Evolutionary conservation across 2,797 vertebrate species (phyloP), one percentile per base, ranked within the genome.

Genomic region (Ceryle rudis): DNA sequence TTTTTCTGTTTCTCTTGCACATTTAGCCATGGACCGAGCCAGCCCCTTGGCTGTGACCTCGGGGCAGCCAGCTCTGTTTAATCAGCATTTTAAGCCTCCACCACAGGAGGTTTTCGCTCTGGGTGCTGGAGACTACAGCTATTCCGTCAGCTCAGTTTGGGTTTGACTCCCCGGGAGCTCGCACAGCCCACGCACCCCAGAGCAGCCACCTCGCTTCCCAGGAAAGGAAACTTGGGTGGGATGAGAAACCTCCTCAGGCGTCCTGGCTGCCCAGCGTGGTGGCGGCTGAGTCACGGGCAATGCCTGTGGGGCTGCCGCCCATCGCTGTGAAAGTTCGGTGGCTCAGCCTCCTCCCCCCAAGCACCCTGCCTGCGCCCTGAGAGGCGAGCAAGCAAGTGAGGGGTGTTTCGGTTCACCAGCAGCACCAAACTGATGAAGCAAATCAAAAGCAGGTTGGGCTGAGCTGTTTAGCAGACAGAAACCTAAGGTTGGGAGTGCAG

Each of bases 211-310:
- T 87, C 72, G 4, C 87, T 94, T 95, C 95, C 95, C 85, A 73
- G 79, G 93, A 96, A 95, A 89, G 90, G 96, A 96, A 96, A 96
- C 95, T 89, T 5, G 29, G 79, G 96, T 95, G 92, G 93, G 96
- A 96, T 95, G 96, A 96, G 93, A 96, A 96, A 96, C 85, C 78
- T 91, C 81, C 11, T 37, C n/a, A 46, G 28, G 62, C 29, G 12
- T 71, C 70, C 66, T 52, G 8, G 7, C 89, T 90, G 94, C 91
- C 94, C 93, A 16, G 73, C 3, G 3, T 11, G 3, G 74, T 12
- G 0, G 52, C 2, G 91, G 72, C 91, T 94, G 95, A 96, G 80
- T 96, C 93, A 92, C 8, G 31, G 51, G 80, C 5, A 1, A 28
- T 94, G 92, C 87, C 82, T 28, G 3, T 14, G 3, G 82, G 51